These are phyloP conservation scores for Brachionus koreanus DNA, from an alignment of 1,140 invertebrate species.

Conservation along the genomic window DNA sequence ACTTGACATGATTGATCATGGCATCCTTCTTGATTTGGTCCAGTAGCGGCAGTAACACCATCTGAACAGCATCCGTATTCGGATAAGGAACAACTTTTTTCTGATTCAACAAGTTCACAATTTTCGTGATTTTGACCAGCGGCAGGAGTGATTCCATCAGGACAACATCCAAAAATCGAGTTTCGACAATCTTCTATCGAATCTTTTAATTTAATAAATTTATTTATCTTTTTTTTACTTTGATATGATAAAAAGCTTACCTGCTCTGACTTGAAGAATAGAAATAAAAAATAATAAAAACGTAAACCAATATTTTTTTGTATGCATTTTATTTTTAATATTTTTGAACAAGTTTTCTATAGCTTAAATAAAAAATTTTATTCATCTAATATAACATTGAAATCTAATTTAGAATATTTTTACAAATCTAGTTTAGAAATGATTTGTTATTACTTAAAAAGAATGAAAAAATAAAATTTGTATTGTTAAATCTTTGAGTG, in stretches of 20 bases:
- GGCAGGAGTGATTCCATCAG: slow-evolving; percentile 71
- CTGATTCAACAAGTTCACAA: slow-evolving; percentile 48
- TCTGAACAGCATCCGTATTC: slow-evolving; percentile 80
- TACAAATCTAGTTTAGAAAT: not conserved
- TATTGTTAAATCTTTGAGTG: not conserved
- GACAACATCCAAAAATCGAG: slow-evolving; percentile 75
- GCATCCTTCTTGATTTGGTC: slow-evolving; percentile 43
- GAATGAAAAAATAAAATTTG: not conserved
- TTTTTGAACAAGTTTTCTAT: not conserved
- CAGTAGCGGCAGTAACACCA: slow-evolving; percentile 65
- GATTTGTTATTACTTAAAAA: not conserved
- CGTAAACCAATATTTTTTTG: not conserved
- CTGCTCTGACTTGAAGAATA: not conserved
- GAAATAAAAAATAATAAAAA: not conserved
- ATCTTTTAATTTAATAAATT: slow-evolving; percentile 47
- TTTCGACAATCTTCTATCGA: slow-evolving; percentile 65
- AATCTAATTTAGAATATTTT: not conserved
- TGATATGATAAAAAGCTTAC: not conserved
- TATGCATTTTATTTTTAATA: not conserved
- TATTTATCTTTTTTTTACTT: not conserved
- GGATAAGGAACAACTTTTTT: slow-evolving; percentile 71
- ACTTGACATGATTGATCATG: slow-evolving; percentile 16
- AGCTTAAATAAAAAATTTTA: not conserved
- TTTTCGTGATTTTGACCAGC: slow-evolving; percentile 64
- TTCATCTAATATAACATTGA: not conserved